Base-by-base conservation (phyloP, 1,140 invertebrate species). In the Lordiphosa mommai region DNA sequence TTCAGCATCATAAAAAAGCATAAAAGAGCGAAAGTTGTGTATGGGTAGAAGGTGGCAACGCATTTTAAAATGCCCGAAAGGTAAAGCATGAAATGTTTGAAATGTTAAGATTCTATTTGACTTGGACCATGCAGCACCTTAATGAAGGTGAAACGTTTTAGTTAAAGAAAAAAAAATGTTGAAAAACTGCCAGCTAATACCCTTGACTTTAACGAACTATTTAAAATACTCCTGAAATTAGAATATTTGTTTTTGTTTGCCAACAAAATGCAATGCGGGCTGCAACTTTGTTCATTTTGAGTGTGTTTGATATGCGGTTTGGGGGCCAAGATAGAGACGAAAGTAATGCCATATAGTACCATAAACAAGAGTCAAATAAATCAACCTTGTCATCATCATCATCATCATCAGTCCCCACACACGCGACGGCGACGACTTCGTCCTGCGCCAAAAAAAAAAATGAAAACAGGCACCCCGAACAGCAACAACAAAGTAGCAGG, bases 341-440 rank as follows among this genome's bases (percentile, higher is more conserved):
- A 63, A 58, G 71, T 59, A 74, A 50, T 71, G 63, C 40, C 40
- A 71, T 59, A 74, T 74, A 74, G 20, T 23, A 23, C 70, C 70
- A 73, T 74, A 74, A 74, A 74, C 59, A 74, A 61, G 46, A 74
- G 71, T 69, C 71, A 64, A 74, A 74, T 74, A 74, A 74, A 74
- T 74, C 71, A 74, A 74, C 71, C 71, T 59, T 53, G 49, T 69
- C 71, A 47, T 74, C 71, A 59, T 73, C 71, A 37, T 65, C 67
- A 36, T 69, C 58, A 47, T 66, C 59, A 52, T 59, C 43, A 61
- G 38, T 46, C 34, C 64, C 49, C 71, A 74, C 71, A 73, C 20
- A 23, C 60, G 55, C 70, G 69, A 61, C 55, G 41, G 36, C 12
- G 47, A 33, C 40, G 33, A 60, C 33, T 8, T 29, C 30, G 17